A percentile compares a stretch with the other conserved stretches of the same genome.
phyloP scores from a whole-genome alignment of 2,888 invertebrate genomes.

The Sialis fuliginosa region DNA sequence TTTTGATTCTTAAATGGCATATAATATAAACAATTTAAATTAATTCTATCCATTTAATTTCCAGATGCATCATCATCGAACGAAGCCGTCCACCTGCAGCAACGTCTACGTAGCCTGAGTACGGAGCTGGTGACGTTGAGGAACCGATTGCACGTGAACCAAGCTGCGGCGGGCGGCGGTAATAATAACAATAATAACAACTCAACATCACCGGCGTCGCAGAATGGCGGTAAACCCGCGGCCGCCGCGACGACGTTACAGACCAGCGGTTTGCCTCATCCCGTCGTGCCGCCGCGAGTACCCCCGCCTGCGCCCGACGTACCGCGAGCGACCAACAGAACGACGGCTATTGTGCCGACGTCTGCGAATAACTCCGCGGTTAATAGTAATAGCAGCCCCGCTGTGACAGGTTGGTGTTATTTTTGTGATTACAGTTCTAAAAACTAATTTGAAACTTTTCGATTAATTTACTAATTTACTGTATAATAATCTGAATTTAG shows the following conservation, averaged over 20 bases:
- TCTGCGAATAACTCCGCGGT: slow-evolving; percentile 14
- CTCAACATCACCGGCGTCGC: slow-evolving; percentile 14
- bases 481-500: no score
- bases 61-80: slow-evolving; percentile 87
- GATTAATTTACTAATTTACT: no score
- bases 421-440: no score
- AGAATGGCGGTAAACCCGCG: slow-evolving; percentile 2
- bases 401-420: no score
- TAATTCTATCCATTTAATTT: slow-evolving; percentile 15
- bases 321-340: slow-evolving; percentile 22
- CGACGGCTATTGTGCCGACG: slow-evolving; percentile 11
- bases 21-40: background rate
- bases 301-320: slow-evolving; percentile 23
- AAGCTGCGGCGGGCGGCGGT: slow-evolving; percentile 17
- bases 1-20: no score
- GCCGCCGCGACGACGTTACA: slow-evolving; percentile 1
- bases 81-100: slow-evolving; percentile 86
- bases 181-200: slow-evolving; percentile 7
- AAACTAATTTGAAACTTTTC: no score
- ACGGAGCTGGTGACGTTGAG: slow-evolving; percentile 82
- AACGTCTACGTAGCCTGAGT: slow-evolving; percentile 75
- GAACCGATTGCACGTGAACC: slow-evolving; percentile 68
- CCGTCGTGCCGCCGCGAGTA: slow-evolving; percentile 21
- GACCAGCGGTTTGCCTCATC: slow-evolving; percentile 9
- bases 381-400: no score